These are phyloP conservation scores for Ypsolopha scabrella DNA, from an alignment of 2,888 invertebrate species.

Conservation along the genomic window DNA sequence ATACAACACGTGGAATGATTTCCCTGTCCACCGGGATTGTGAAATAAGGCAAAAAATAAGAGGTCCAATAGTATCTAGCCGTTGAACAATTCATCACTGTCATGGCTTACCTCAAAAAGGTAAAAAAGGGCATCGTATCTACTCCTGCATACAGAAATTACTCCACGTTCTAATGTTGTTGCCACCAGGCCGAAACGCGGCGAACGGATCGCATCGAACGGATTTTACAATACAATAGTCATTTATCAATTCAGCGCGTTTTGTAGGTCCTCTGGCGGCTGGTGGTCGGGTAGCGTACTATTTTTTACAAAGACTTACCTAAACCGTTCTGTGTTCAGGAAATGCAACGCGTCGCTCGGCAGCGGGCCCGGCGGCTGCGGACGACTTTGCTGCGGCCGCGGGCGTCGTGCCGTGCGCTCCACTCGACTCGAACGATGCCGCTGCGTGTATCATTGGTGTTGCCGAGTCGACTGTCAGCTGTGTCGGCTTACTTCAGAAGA, in stretches of 20 bases:
- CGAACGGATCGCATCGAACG: neutral
- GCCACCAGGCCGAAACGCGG: neutral
- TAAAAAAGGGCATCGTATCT: too few relatives aligned
- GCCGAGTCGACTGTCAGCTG: slow-evolving; percentile 88
- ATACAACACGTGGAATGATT: too few relatives aligned
- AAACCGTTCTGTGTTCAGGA: slow-evolving; percentile 55
- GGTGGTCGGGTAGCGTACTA: neutral
- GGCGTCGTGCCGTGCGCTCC: slow-evolving; percentile 76
- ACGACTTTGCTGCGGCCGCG: slow-evolving; percentile 87
- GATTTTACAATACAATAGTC: neutral
- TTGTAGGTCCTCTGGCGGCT: too few relatives aligned
- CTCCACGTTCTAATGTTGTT: too few relatives aligned
- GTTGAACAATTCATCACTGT: too few relatives aligned
- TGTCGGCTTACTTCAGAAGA: slow-evolving; percentile 79
- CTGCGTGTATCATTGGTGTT: slow-evolving; percentile 90
- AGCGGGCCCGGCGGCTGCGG: slow-evolving; percentile 79
- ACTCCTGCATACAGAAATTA: too few relatives aligned
- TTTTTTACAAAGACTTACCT: neutral
- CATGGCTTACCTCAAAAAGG: too few relatives aligned
- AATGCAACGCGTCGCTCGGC: slow-evolving; percentile 77
- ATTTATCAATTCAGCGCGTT: too few relatives aligned
- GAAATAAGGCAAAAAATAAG: too few relatives aligned
- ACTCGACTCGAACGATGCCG: slow-evolving; percentile 81
- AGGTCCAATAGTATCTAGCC: too few relatives aligned
- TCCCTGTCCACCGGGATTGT: too few relatives aligned